Evolutionary conservation across 23 tunicate genomes (phyloP), one percentile per base, ranked within the genome.

Genomic region (Ciona savignyi): DNA sequence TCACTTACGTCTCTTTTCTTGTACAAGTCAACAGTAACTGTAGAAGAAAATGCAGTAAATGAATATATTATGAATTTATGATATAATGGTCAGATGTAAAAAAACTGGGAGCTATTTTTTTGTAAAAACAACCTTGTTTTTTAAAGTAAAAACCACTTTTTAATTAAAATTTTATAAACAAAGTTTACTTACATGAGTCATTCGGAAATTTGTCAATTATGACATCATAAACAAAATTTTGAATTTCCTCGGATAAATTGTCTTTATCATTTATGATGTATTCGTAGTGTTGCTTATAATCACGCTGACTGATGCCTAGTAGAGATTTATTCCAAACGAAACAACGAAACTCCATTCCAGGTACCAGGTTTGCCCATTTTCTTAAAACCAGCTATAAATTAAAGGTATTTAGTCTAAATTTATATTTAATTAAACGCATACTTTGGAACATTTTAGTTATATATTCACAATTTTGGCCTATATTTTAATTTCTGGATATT

Each of bases 331-430:
- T 60, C 25, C 79, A 70, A 21, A 91, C 77, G 74, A 91, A 91
- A 62, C 97, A 91, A n/a, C 97, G 79, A 35, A 91, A 91, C 65
- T 91, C 97, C 86, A 80, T 85, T 30, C 91, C 97, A 28, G 78
- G 86, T 6, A 78, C 76, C 22, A 91, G 73, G 60, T 91, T 82
- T 29, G 86, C 91, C 91, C 91, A 91, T 71, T 91, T 85, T 23
- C 91, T 72, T 68, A 91, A 35, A 35, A 84, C 83, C 20, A 91
- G 70, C 97, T 89, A 75, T 29, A 76, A 71, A 62, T 51, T 23
- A n/a, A n/a, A n/a, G n/a, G n/a, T n/a, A n/a, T n/a, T n/a, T n/a
- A n/a, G n/a, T n/a, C n/a, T n/a, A n/a, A n/a, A n/a, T n/a, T n/a
- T n/a, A n/a, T n/a, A n/a, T n/a, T n/a, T n/a, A n/a, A n/a, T n/a